These are phyloP conservation scores for Notoglanidium macrostoma DNA, from an alignment of 2,797 vertebrate species.

Conservation along the genomic window DNA sequence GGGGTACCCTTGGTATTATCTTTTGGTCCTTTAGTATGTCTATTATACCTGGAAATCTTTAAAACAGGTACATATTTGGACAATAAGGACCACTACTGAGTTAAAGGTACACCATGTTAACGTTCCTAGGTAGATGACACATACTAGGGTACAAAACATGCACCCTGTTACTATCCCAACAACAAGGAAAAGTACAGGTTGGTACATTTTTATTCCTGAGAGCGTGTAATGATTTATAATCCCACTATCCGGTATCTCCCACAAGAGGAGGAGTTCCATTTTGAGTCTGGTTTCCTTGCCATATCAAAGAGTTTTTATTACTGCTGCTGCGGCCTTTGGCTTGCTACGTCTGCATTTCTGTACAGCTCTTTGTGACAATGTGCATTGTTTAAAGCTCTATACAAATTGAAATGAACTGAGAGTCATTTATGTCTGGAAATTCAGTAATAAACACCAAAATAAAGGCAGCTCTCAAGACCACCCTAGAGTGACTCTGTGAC, in stretches of 20 bases:
- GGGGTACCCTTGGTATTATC: neutral
- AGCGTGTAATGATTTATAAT: neutral
- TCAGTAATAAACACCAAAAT: slow-evolving; percentile 14
- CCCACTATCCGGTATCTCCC: neutral
- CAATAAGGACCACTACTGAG: neutral
- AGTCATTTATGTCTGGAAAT: slow-evolving; percentile 7
- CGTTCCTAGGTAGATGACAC: neutral
- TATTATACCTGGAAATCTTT: neutral
- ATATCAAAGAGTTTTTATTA: neutral
- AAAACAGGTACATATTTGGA: neutral
- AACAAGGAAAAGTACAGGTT: neutral
- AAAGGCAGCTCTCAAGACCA: slow-evolving; percentile 19
- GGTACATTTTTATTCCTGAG: neutral
- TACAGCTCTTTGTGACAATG: neutral
- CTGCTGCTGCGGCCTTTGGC: neutral
- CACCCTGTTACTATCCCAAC: neutral
- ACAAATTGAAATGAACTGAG: slow-evolving; percentile 1
- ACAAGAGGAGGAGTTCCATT: neutral
- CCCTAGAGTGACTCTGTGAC: slow-evolving; percentile 24
- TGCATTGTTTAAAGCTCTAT: neutral
- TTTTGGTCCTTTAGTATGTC: neutral
- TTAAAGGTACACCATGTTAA: neutral
- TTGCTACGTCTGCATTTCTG: neutral
- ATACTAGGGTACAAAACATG: neutral
- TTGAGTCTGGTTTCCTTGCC: neutral